Conservation (phyloP, 2,113 vertebrate genomes). For the Tragelaphus imberbis region DNA sequence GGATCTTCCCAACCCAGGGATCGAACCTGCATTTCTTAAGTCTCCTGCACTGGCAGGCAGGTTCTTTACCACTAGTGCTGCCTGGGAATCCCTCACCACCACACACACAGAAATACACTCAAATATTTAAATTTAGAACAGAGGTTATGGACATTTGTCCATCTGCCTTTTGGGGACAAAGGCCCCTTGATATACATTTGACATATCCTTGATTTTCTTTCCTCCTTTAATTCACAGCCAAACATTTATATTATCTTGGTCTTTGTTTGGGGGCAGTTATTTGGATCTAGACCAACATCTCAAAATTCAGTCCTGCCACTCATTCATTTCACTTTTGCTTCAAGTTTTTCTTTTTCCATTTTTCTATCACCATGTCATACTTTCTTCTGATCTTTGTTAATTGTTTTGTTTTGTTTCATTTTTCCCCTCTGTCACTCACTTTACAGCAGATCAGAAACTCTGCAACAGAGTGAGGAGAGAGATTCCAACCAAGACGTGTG, state of each 20-base stretch:
- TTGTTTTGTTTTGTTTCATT: conserved; percentile 48
- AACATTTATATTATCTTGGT: conserved; percentile 49
- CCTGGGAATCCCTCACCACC: not conserved
- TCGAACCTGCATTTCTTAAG: not conserved
- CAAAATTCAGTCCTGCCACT: conserved; percentile 73
- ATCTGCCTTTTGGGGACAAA: conserved; percentile 10
- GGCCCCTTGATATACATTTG: not conserved
- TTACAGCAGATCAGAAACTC: conserved; percentile 47
- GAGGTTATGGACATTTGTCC: not conserved
- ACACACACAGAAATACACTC: not conserved
- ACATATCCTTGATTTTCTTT: conserved; percentile 24
- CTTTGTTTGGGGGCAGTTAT: conserved; percentile 65
- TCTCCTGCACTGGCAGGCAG: not conserved
- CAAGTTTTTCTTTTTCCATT: conserved; percentile 53
- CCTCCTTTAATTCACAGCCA: conserved; percentile 39
- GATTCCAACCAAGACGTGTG: not conserved
- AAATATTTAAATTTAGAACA: not conserved
- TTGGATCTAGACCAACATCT: conserved; percentile 66
- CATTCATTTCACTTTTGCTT: conserved; percentile 70
- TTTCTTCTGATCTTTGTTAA: conserved; percentile 51
- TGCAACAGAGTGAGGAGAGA: conserved; percentile 35
- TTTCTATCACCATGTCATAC: conserved; percentile 50
- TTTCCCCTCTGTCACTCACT: conserved; percentile 57
- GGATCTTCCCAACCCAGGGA: not conserved
- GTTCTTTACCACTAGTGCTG: not conserved